Percentiles rank a stretch among this genome's conserved stretches.
phyloP scores from a whole-genome alignment of 2,113 vertebrate genomes.

The Chloroceryle aenea region DNA sequence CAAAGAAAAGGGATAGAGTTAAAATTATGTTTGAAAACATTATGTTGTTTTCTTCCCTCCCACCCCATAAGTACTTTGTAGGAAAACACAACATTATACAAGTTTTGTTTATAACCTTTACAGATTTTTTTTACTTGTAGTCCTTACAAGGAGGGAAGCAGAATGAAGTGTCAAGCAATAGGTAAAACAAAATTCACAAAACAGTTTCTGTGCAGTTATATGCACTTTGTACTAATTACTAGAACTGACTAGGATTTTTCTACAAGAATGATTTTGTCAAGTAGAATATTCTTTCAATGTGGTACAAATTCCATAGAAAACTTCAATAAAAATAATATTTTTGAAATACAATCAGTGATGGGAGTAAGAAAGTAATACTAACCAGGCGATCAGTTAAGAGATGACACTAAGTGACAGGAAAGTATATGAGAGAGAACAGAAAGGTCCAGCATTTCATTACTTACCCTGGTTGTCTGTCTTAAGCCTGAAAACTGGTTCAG shows the following conservation, averaged over 20 bases:
- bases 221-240: background rate
- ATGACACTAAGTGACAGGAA: background rate
- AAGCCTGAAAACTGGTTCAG: background rate
- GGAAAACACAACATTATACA: background rate
- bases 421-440: background rate
- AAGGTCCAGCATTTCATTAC: background rate
- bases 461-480: background rate
- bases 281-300: background rate
- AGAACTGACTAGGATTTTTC: background rate
- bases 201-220: background rate
- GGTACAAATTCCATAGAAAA: background rate
- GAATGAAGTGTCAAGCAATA: background rate
- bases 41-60: background rate
- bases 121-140: background rate
- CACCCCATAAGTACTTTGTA: background rate
- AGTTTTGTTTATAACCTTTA: background rate
- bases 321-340: background rate
- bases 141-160: background rate
- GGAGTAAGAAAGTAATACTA: background rate
- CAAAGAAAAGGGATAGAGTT: background rate
- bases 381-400: background rate
- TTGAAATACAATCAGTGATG: background rate
- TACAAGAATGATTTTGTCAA: background rate
- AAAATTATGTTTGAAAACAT: background rate
- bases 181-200: no score